These are phyloP conservation scores for Ichneumoninae sp. DNA, from an alignment of 2,888 invertebrate genomes.

Conservation along the genomic window DNA sequence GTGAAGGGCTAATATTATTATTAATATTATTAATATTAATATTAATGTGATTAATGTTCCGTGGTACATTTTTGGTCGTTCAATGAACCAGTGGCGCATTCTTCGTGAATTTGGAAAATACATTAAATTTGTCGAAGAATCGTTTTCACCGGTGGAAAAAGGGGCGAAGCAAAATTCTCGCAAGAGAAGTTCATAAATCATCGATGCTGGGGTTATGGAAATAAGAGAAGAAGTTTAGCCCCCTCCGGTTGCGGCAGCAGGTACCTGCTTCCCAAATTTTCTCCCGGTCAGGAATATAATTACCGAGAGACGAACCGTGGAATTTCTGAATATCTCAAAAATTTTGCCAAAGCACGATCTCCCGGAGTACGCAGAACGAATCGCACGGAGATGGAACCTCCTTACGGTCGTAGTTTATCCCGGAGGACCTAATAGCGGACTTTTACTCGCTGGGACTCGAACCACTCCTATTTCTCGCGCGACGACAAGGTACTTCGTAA, in stretches of 20 bases:
- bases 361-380: slow-evolving; percentile 21
- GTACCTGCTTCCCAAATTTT: slow-evolving; percentile 55
- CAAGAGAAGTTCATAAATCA: slow-evolving; percentile 56
- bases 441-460: slow-evolving; percentile 11
- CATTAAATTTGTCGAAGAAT: slow-evolving; percentile 24
- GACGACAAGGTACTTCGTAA: slow-evolving; percentile 13
- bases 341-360: slow-evolving; percentile 40
- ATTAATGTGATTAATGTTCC: neutral
- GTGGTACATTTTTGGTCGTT: neutral
- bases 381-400: slow-evolving; percentile 8
- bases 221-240: slow-evolving; percentile 39
- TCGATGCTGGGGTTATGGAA: slow-evolving; percentile 48
- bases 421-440: slow-evolving; percentile 19
- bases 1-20: too few species aligned
- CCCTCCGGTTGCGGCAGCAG: slow-evolving; percentile 34
- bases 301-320: slow-evolving; percentile 61
- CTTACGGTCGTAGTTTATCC: slow-evolving; percentile 13
- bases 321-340: slow-evolving; percentile 52
- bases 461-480: slow-evolving; percentile 46
- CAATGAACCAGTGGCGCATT: neutral
- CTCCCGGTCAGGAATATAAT: slow-evolving; percentile 55
- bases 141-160: slow-evolving; percentile 23
- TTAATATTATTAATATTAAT: neutral
- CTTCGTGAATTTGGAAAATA: slow-evolving; percentile 32
- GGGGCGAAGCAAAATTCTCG: slow-evolving; percentile 1